Conservation (phyloP, 2,888 invertebrate species). For the Epirrita christyi region DNA sequence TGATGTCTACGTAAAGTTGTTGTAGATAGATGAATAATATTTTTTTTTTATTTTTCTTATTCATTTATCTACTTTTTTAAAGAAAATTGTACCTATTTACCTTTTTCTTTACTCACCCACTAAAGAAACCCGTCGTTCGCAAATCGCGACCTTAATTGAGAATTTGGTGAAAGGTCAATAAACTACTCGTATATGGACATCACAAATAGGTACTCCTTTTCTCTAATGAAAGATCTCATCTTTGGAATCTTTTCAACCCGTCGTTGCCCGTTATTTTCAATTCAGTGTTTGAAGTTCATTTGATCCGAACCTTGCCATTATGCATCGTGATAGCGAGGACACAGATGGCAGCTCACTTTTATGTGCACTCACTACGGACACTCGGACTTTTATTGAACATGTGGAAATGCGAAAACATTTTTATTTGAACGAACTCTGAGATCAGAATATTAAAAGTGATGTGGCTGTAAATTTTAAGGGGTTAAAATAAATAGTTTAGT, state of each 20-base stretch:
- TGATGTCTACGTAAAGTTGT: too few relatives aligned
- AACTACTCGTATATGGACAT: too few relatives aligned
- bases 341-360: slow-evolving; percentile 57
- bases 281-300: slow-evolving; percentile 12
- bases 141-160: too few relatives aligned
- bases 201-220: slow-evolving; percentile 15
- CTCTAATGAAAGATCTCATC: neutral
- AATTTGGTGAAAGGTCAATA: too few relatives aligned
- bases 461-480: slow-evolving; percentile 18
- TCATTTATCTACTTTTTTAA: too few relatives aligned
- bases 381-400: slow-evolving; percentile 55
- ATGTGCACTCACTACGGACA: slow-evolving; percentile 54
- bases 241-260: neutral
- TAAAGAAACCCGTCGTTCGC: too few relatives aligned
- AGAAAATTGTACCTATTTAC: too few relatives aligned
- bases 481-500: slow-evolving; percentile 7
- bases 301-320: slow-evolving; percentile 17
- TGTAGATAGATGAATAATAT: too few relatives aligned
- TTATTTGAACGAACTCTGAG: slow-evolving; percentile 35
- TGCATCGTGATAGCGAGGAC: slow-evolving; percentile 37
- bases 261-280: slow-evolving; percentile 20
- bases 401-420: slow-evolving; percentile 41
- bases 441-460: slow-evolving; percentile 23
- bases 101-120: too few relatives aligned
- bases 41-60: too few relatives aligned